Conservation (phyloP, 1,140 invertebrate genomes). For the Spodoptera frugiperda region DNA sequence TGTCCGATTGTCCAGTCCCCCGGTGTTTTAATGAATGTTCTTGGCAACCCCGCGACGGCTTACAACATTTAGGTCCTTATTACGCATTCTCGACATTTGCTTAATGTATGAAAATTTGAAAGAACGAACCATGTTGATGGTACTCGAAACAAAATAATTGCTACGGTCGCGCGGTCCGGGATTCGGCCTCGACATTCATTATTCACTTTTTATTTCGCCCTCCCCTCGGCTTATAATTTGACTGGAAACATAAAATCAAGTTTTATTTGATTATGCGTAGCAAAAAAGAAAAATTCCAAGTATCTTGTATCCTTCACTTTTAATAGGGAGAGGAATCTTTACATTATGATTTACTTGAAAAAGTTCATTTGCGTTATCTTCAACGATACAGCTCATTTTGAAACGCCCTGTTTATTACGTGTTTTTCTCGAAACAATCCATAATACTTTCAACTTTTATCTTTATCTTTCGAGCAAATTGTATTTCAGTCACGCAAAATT, state of each 20-base stretch:
- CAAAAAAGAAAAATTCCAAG: constrained; percentile 72
- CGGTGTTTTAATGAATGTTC: constrained; percentile 71
- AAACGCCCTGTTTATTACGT: constrained; percentile 19
- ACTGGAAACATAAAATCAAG: constrained; percentile 85
- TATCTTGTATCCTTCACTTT: constrained; percentile 74
- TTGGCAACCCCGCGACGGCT: constrained; percentile 71
- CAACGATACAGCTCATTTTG: constrained; percentile 38
- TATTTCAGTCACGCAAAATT: constrained; percentile 45
- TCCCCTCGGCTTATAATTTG: constrained; percentile 85
- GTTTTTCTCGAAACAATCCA: constrained; percentile 28
- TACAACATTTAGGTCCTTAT: constrained; percentile 83
- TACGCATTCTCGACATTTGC: constrained; percentile 85
- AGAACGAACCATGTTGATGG: constrained; percentile 85
- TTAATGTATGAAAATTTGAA: constrained; percentile 86
- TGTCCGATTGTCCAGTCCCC: constrained; percentile 68
- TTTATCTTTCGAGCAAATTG: constrained; percentile 3
- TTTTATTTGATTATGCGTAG: constrained; percentile 84
- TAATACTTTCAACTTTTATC: constrained; percentile 30
- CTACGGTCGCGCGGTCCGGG: constrained; percentile 81
- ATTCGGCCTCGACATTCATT: constrained; percentile 83
- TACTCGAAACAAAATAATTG: constrained; percentile 86
- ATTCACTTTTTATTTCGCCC: constrained; percentile 85
- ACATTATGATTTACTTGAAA: constrained; percentile 59
- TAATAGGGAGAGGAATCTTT: constrained; percentile 68
- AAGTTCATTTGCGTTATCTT: constrained; percentile 55